Evolutionary conservation across 2,888 invertebrate genomes (phyloP).

Genomic region (Linnaemya vulpina): DNA sequence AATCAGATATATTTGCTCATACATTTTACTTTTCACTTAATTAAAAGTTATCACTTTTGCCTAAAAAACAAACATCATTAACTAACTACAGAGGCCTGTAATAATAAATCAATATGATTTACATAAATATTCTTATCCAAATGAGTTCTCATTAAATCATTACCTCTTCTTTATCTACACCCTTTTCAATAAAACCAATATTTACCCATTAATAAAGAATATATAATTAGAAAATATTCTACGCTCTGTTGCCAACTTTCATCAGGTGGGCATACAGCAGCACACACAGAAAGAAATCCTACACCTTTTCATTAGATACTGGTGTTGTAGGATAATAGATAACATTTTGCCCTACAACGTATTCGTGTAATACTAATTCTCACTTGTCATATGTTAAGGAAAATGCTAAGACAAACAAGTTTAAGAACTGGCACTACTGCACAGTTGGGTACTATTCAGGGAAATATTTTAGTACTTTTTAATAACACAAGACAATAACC

Average conservation of each 20-base stretch:
- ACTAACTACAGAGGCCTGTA: not conserved
- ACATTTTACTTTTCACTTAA: too few species aligned
- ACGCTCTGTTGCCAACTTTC: constrained; percentile 64
- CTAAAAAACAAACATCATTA: not conserved
- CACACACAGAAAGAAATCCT: constrained; percentile 10
- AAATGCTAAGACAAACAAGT: not conserved
- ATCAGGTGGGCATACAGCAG: not conserved
- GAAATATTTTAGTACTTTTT: too few species aligned
- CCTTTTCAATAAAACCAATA: constrained; percentile 43
- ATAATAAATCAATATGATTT: constrained; percentile 37
- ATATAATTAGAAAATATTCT: constrained; percentile 53
- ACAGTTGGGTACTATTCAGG: not conserved
- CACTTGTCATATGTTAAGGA: not conserved
- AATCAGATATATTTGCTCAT: too few species aligned
- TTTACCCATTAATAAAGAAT: constrained; percentile 27
- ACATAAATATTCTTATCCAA: not conserved
- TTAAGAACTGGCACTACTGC: too few species aligned
- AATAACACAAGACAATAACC: too few species aligned
- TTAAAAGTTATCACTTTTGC: constrained; percentile 1
- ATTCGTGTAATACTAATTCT: constrained; percentile 13
- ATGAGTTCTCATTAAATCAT: constrained; percentile 7
- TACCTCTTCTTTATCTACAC: not conserved
- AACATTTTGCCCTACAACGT: constrained; percentile 18
- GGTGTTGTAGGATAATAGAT: constrained; percentile 21
- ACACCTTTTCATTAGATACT: constrained; percentile 6